A percentile compares a stretch with the other conserved stretches of the same genome.
Evolutionary conservation across 2,888 invertebrate species (phyloP).

Genomic region (Chloroclysta siterata): DNA sequence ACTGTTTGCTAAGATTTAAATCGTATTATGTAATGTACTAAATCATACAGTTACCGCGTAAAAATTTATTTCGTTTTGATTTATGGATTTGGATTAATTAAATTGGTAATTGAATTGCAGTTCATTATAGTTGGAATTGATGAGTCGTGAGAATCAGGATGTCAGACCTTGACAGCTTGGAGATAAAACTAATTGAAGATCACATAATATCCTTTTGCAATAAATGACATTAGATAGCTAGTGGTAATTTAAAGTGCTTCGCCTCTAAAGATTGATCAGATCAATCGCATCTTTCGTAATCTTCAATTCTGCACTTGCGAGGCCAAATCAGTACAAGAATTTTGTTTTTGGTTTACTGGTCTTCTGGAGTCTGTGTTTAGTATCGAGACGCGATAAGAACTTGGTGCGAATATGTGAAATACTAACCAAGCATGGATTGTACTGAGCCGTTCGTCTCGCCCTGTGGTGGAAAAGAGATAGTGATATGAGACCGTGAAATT

Average conservation of each 20-base stretch:
- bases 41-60: slow-evolving; percentile 37
- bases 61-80: slow-evolving; percentile 37
- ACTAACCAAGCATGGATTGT: no score
- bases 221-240: not conserved
- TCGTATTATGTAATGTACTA: slow-evolving; percentile 38
- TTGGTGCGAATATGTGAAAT: no score
- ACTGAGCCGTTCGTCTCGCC: no score
- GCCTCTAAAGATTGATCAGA: not conserved
- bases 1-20: slow-evolving; percentile 28
- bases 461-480: no score
- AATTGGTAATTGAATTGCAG: slow-evolving; percentile 34
- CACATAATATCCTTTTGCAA: slow-evolving; percentile 4
- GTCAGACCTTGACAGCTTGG: slow-evolving; percentile 12
- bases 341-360: no score
- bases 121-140: slow-evolving; percentile 21
- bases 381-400: no score
- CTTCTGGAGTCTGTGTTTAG: no score
- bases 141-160: slow-evolving; percentile 27
- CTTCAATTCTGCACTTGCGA: no score
- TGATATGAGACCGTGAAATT: no score
- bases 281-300: not conserved
- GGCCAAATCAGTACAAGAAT: no score
- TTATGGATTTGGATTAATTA: slow-evolving; percentile 38
- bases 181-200: slow-evolving; percentile 15
- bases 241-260: not conserved